Base-by-base conservation (phyloP, 2,113 vertebrate species). In the Cardinalis cardinalis region DNA sequence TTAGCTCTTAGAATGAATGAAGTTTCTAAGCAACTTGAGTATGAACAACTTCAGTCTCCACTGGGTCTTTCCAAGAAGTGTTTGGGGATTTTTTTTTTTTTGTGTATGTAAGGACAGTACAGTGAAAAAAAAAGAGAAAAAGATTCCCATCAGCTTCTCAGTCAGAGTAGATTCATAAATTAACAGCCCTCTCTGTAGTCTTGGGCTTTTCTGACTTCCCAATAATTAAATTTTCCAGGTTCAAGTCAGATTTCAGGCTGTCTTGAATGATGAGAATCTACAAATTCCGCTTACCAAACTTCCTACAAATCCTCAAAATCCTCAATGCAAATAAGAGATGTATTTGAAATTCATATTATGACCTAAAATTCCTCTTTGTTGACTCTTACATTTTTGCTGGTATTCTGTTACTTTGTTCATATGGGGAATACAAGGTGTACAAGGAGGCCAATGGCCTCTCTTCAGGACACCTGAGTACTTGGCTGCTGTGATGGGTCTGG, bases 1-100 rank as follows among this genome's bases (percentile, higher is more conserved):
- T 96, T 95, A 94, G 87, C 76, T 93, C 76, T 95, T 56, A 51
- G 93, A 79, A 95, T 87, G 80, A 97, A 94, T 86, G 68, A 95
- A 86, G 74, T 94, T 92, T 92, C 92, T 85, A 64, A 95, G 82
- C 52, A 93, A 72, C 85, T 92, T 91, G 46, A 49, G 7, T 69
- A 74, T 77, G 66, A 95, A 60, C 65, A 95, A 74, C 40, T 95
- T 88, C 40, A 63, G 63, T 60, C 70, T 88, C 64, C 28, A 46
- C 56, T 89, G 31, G 20, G 41, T 64, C 44, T 87, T 94, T 63
- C 51, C 28, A 63, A 85, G 68, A 88, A 71, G 18, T 9, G 21
- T 59, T 78, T 60, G 41, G 29, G 9, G 4, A 25, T 12, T 18
- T 71, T 66, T 74, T 71, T 66, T 74, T 48, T 40, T 28, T 25